Evolutionary conservation across 1,140 invertebrate genomes (phyloP).

Genomic region (Drosophila santomea): DNA sequence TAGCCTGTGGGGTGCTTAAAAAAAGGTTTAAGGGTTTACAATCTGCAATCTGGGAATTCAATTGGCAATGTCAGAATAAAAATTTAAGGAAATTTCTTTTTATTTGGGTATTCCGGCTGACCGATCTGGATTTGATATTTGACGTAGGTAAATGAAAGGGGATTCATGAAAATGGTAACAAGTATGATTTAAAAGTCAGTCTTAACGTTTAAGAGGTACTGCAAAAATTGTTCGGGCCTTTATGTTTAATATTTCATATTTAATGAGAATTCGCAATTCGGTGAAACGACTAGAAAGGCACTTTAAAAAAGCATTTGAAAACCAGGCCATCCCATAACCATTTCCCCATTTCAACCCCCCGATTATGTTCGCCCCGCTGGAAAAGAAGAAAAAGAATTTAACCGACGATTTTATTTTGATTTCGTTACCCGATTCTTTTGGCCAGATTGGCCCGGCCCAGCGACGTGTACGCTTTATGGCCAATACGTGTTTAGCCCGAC

Average conservation of each 20-base stretch:
- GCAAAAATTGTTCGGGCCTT: too few relatives aligned
- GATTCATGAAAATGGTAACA: too few relatives aligned
- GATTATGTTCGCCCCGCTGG: slow-evolving; percentile 27
- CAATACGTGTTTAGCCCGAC: slow-evolving; percentile 60
- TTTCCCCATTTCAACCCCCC: not conserved
- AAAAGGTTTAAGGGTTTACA: slow-evolving; percentile 30
- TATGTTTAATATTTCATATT: not conserved
- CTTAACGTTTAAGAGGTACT: not conserved
- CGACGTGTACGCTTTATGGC: slow-evolving; percentile 69
- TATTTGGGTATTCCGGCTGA: not conserved
- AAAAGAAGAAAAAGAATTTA: slow-evolving; percentile 32
- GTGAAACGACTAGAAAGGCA: slow-evolving; percentile 8
- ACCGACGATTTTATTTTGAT: slow-evolving; percentile 53
- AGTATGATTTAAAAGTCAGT: not conserved
- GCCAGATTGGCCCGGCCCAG: slow-evolving; percentile 37
- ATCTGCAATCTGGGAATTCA: slow-evolving; percentile 29
- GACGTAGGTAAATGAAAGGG: not conserved
- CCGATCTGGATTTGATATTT: not conserved
- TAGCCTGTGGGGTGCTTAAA: slow-evolving; percentile 1
- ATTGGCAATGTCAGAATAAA: slow-evolving; percentile 22
- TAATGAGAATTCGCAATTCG: not conserved
- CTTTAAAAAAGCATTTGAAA: slow-evolving; percentile 27
- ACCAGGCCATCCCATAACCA: slow-evolving; percentile 12
- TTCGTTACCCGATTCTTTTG: slow-evolving; percentile 39
- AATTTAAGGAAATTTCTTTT: slow-evolving; percentile 4